A percentile compares a stretch with the other conserved stretches of the same genome.
These are phyloP conservation scores for Thamnophis elegans DNA, from an alignment of 2,797 vertebrate species.

Conservation along the genomic window DNA sequence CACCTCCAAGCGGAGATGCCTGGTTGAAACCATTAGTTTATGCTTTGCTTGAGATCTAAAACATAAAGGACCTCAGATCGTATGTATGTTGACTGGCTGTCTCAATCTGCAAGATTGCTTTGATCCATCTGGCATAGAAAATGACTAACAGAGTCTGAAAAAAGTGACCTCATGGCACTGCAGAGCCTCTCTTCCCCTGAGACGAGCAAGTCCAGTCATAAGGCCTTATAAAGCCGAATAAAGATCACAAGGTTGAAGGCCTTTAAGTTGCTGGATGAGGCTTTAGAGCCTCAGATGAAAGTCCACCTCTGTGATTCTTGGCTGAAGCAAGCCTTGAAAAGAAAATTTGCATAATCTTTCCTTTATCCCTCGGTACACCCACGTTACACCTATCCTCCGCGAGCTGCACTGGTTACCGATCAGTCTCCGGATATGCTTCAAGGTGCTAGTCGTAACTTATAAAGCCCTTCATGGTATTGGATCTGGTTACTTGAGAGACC, in stretches of 20 bases:
- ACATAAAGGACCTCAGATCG: slow-evolving; percentile 49
- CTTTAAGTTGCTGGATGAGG: neutral
- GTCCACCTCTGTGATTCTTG: neutral
- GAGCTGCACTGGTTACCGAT: too few relatives aligned
- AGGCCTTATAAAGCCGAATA: slow-evolving; percentile 25
- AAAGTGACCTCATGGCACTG: slow-evolving; percentile 49
- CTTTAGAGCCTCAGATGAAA: neutral
- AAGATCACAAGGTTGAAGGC: slow-evolving; percentile 22
- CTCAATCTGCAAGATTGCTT: slow-evolving; percentile 49
- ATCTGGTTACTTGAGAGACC: too few relatives aligned
- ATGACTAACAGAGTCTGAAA: slow-evolving; percentile 47
- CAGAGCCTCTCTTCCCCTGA: slow-evolving; percentile 33
- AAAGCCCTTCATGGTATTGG: too few relatives aligned
- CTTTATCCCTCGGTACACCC: too few relatives aligned
- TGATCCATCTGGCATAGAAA: slow-evolving; percentile 56
- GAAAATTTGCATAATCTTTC: neutral
- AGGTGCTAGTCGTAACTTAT: too few relatives aligned
- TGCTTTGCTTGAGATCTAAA: slow-evolving; percentile 60
- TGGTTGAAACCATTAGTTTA: slow-evolving; percentile 64
- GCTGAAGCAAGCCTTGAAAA: neutral
- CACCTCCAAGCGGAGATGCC: slow-evolving; percentile 54
- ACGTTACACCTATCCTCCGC: too few relatives aligned
- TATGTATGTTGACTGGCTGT: slow-evolving; percentile 44
- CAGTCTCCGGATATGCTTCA: too few relatives aligned
- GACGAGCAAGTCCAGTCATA: slow-evolving; percentile 32